Evolutionary conservation across 2,113 vertebrate genomes (phyloP).

Genomic region (Manacus vitellinus): DNA sequence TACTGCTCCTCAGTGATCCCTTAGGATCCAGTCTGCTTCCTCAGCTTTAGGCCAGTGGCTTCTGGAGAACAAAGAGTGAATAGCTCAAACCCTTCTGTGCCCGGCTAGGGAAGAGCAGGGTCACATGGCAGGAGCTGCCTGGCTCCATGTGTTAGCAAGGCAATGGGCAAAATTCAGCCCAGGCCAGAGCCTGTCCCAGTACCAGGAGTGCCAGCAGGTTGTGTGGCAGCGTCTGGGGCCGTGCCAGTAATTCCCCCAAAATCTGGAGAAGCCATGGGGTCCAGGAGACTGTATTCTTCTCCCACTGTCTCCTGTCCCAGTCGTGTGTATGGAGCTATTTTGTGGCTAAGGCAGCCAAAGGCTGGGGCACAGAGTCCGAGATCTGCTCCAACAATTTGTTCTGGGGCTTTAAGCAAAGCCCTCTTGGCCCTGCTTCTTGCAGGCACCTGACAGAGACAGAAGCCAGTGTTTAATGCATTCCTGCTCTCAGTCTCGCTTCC

Average conservation of each 20-base stretch:
- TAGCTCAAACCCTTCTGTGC: neutral
- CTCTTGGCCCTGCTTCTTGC: neutral
- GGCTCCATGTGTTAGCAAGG: rapidly evolving
- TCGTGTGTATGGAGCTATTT: neutral
- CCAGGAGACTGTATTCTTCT: neutral
- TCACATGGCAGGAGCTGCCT: neutral
- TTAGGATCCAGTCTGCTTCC: neutral
- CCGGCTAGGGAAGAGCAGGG: neutral
- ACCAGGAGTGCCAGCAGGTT: neutral
- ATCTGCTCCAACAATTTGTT: neutral
- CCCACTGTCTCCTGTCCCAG: neutral
- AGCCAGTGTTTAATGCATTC: neutral
- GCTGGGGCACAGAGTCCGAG: neutral
- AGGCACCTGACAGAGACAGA: slow-evolving; percentile 1
- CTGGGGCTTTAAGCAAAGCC: neutral
- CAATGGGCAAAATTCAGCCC: neutral
- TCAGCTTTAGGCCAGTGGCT: neutral
- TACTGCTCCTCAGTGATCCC: neutral
- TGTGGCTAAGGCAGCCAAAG: neutral
- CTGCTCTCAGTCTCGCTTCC: neutral
- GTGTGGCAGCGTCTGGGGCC: neutral
- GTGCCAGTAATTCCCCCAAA: neutral
- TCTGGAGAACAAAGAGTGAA: neutral
- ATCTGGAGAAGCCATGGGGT: neutral
- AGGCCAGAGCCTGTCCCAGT: neutral